These are phyloP conservation scores for Columba guinea DNA, from an alignment of 2,797 vertebrate genomes.

Conservation along the genomic window DNA sequence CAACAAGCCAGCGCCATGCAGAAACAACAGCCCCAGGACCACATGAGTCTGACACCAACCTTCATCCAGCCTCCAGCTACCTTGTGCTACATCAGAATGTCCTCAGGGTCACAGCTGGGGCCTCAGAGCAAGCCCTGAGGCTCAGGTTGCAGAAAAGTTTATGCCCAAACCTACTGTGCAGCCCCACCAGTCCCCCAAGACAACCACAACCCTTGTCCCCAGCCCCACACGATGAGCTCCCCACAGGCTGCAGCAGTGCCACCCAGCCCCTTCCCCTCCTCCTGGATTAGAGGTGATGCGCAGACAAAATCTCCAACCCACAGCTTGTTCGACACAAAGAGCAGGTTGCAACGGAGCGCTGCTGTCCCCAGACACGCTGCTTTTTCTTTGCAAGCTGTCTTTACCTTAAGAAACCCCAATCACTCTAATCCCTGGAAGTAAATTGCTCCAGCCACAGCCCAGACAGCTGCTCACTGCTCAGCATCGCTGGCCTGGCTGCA, in stretches of 20 bases:
- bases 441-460: background rate
- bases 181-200: background rate
- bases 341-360: background rate
- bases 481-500: background rate
- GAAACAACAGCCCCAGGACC: background rate
- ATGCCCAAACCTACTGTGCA: background rate
- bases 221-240: background rate
- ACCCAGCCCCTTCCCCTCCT: background rate
- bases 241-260: background rate
- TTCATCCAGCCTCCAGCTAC: background rate
- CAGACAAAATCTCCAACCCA: background rate
- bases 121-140: background rate
- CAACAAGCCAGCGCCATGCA: background rate
- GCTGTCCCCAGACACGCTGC: background rate
- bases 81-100: background rate
- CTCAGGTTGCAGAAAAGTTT: background rate
- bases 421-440: background rate
- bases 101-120: background rate
- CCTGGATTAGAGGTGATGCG: background rate
- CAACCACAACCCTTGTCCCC: background rate
- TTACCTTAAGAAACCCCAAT: constrained; percentile 36
- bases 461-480: constrained; percentile 28
- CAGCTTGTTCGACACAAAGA: background rate
- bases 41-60: background rate
- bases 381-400: background rate